Evolutionary conservation across 2,113 vertebrate species (phyloP).

Genomic region (Syngnathus typhle): DNA sequence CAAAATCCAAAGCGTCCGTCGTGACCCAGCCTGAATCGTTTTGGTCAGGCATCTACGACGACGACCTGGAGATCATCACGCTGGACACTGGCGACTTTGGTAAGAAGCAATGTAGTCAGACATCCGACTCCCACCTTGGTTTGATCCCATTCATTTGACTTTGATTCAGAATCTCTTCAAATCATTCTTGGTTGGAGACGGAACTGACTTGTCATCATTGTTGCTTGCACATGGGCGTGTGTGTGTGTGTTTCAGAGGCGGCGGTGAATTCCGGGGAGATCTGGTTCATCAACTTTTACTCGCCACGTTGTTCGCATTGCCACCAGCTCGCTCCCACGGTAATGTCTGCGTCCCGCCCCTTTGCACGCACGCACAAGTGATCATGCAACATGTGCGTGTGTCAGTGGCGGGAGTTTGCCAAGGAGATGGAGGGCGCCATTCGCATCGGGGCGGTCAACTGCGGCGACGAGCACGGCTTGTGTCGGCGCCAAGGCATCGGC

Average conservation of each 20-base stretch:
- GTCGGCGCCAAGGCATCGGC: conserved; percentile 86
- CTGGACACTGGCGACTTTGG: conserved; percentile 95
- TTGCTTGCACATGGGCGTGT: neutral
- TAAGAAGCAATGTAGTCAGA: conserved; percentile 58
- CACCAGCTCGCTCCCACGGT: conserved; percentile 93
- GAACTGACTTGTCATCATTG: too few species aligned
- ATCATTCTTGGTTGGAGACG: neutral
- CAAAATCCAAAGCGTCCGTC: neutral
- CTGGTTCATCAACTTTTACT: conserved; percentile 99
- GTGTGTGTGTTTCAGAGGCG: conserved; percentile 61
- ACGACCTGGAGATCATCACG: conserved; percentile 93
- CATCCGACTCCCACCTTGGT: too few species aligned
- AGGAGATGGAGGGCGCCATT: conserved; percentile 93
- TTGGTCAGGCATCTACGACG: conserved; percentile 91
- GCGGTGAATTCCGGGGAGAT: conserved; percentile 92
- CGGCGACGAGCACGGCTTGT: conserved; percentile 89
- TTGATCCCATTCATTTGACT: too few species aligned
- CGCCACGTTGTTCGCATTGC: conserved; percentile 93
- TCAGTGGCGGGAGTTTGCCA: conserved; percentile 96
- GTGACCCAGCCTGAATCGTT: neutral
- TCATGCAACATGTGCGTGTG: neutral
- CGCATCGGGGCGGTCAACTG: conserved; percentile 95
- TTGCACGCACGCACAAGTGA: neutral
- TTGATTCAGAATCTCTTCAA: neutral
- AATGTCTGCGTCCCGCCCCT: neutral